These are phyloP conservation scores for Drosophila birchii DNA, from an alignment of 2,888 invertebrate genomes.

Conservation along the genomic window DNA sequence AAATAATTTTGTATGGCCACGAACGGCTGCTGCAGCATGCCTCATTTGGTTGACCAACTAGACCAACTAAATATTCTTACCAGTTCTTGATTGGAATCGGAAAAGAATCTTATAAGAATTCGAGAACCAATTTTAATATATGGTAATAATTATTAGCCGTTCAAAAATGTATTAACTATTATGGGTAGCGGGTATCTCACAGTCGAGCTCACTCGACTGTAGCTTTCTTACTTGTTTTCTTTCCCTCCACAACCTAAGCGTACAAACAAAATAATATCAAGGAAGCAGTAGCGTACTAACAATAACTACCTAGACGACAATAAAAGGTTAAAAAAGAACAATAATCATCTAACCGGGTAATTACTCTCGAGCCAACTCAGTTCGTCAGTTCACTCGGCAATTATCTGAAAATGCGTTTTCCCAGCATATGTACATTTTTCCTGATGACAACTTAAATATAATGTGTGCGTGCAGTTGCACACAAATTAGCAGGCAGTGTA, in stretches of 20 bases:
- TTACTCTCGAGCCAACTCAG: slow-evolving; percentile 43
- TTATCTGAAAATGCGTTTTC: slow-evolving; percentile 76
- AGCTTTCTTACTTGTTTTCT: too few relatives aligned
- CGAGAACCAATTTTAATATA: too few relatives aligned
- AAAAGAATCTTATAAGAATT: too few relatives aligned
- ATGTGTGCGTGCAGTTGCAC: slow-evolving; percentile 36
- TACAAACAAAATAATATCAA: neutral
- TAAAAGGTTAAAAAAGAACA: slow-evolving; percentile 36
- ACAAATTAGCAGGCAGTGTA: neutral
- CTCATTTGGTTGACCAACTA: too few relatives aligned
- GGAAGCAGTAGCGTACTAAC: neutral
- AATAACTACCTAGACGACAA: slow-evolving; percentile 31
- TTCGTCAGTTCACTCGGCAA: slow-evolving; percentile 53
- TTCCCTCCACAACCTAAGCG: neutral
- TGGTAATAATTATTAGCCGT: too few relatives aligned
- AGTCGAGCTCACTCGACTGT: too few relatives aligned
- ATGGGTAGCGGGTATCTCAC: too few relatives aligned
- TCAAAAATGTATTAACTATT: too few relatives aligned
- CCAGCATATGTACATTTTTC: slow-evolving; percentile 52
- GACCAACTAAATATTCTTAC: too few relatives aligned
- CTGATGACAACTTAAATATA: slow-evolving; percentile 76
- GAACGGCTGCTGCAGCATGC: too few relatives aligned
- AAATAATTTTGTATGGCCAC: too few relatives aligned
- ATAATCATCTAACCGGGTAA: slow-evolving; percentile 68
- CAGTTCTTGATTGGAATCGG: too few relatives aligned